Evolutionary conservation across 1,140 invertebrate species (phyloP), one percentile per base, ranked within the genome.

Genomic region (Mycetomoellerius zeteki): DNA sequence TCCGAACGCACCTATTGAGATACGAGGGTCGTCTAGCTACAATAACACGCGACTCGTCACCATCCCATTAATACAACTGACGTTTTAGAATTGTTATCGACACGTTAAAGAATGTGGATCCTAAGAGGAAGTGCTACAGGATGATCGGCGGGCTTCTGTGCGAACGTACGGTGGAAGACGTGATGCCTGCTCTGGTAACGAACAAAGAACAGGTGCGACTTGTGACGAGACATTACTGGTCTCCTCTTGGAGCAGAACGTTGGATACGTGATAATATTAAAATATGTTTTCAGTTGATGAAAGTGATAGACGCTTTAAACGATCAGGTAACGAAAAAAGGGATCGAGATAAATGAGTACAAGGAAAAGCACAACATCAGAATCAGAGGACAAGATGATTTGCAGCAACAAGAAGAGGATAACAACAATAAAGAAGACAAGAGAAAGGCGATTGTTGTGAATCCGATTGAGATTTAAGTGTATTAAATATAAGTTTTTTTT

Each of bases 111-210:
- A 97, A 97, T 75, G 97, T 99, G 3, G 97, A 98, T 91, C 96
- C 96, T 27, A 96, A 97, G 65, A 97, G 98, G 91, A 99, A 98
- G 95, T 99, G 99, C 95, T 99, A 98, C 93, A 96, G 98, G 92
- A 97, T 99, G 96, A 97, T 99, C 88, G 99, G 99, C 52, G 99
- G 99, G 19, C 97, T 99, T 67, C 96, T 99, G 60, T 98, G 99
- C 89, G 98, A 99, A 96, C 96, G 98, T 90, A 99, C 98, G 30
- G 99, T 99, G 0, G 97, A 97, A 93, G 98, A 99, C 89, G 98
- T 99, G 24, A 94, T 99, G 89, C 99, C 99, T 33, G 97, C 97
- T 77, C 95, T 99, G 76, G 95, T 96, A 64, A 96, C 96, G 80
- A 99, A 99, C 94, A 97, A 97, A 94, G 97, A 99, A 91, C 97